Evolutionary conservation across 1,140 invertebrate species (phyloP), one percentile per base, ranked within the genome.

Genomic region (Drosophila simulans): DNA sequence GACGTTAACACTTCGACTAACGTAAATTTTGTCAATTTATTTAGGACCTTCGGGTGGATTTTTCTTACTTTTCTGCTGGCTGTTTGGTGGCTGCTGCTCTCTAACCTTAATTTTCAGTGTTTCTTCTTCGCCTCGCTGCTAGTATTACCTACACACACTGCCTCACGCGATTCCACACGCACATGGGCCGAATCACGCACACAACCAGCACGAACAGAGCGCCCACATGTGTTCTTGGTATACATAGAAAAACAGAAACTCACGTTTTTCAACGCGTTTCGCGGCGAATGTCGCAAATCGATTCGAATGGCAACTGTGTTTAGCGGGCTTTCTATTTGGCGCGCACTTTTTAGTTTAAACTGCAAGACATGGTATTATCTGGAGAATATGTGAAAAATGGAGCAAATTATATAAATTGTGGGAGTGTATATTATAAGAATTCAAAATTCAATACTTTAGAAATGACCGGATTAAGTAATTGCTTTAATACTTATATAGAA

Each of bases 91-190:
- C 79, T 86, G 80, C 73, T 89, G 84, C 85, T 79, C 84, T 91
- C 83, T 91, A 91, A 91, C 90, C 90, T 91, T 91, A 91, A 88
- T 91, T 91, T 91, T 90, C 84, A 80, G 80, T 80, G 80, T 89
- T 91, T 80, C 74, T 91, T 60, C 79, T 91, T 80, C 74, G 72
- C 49, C 58, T 80, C 70, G 65, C 79, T 90, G 85, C 71, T 73
- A 80, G 77, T 79, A 80, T 80, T 80, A 75, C 71, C 70, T 90
- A 85, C 86, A 72, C 74, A 75, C 54, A 77, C 70, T 80, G 45
- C 37, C 69, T 65, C 57, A 46, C 52, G 71, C 82, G 63, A 52
- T 54, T 55, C n/a, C 70, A 64, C 63, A 80, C 40, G 72, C 60
- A 76, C 56, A 75, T 58, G 70, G 64, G 64, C 64, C 64, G 43